A percentile compares a stretch with the other conserved stretches of the same genome.
Evolutionary conservation across 2,888 invertebrate species (phyloP).

Genomic region (Formica aserva): DNA sequence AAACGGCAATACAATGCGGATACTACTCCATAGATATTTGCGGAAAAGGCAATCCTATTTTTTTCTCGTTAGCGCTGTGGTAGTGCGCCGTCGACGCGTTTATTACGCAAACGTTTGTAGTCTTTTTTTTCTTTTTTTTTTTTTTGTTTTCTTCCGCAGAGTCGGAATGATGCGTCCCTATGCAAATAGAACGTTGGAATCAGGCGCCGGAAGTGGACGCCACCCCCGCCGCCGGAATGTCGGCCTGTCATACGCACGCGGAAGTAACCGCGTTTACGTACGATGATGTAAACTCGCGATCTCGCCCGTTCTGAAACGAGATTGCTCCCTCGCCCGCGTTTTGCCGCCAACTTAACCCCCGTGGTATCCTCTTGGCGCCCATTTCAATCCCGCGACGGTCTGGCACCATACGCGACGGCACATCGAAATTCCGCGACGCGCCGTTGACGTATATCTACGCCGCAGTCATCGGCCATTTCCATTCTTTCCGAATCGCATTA

Average conservation of each 20-base stretch:
- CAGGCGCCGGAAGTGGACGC: constrained; percentile 71
- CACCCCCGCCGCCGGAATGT: constrained; percentile 63
- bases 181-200: constrained; percentile 74
- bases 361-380: constrained; percentile 16
- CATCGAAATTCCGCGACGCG: constrained; percentile 58
- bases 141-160: constrained; percentile 16
- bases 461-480: constrained; percentile 28
- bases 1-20: constrained; percentile 22
- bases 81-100: constrained; percentile 45
- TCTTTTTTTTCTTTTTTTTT: constrained; percentile 9
- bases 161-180: constrained; percentile 54
- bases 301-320: constrained; percentile 32
- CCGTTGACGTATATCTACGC: constrained; percentile 25
- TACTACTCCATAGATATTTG: constrained; percentile 10
- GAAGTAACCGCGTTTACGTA: constrained; percentile 58
- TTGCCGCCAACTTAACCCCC: constrained; percentile 34
- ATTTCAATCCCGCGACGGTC: constrained; percentile 30
- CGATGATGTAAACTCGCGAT: constrained; percentile 60
- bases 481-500: constrained; percentile 51
- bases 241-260: constrained; percentile 70
- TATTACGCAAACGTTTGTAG: constrained; percentile 53
- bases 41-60: neutral
- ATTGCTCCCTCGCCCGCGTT: constrained; percentile 43
- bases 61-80: constrained; percentile 21
- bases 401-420: constrained; percentile 35